These are phyloP conservation scores for Microctonus brassicae DNA, from an alignment of 2,888 invertebrate species.

Conservation along the genomic window DNA sequence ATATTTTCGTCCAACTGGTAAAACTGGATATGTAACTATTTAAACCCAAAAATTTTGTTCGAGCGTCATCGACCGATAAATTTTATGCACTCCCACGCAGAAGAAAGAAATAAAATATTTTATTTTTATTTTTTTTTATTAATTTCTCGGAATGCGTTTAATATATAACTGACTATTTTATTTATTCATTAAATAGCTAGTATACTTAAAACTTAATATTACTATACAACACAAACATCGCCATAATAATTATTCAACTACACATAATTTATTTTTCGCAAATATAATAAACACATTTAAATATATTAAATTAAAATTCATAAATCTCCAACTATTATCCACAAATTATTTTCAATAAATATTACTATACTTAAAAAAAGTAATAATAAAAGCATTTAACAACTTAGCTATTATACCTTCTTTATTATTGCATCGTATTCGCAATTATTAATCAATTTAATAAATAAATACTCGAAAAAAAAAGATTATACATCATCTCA, in stretches of 20 bases:
- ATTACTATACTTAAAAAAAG: not conserved
- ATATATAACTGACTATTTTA: not conserved
- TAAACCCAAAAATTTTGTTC: not conserved
- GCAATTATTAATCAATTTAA: too few species aligned
- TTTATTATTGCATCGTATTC: too few species aligned
- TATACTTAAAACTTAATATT: too few species aligned
- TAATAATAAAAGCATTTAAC: too few species aligned
- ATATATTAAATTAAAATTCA: not conserved
- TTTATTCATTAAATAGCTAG: not conserved
- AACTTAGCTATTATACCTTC: too few species aligned
- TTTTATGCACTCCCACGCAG: not conserved
- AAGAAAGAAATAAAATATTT: not conserved
- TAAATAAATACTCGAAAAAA: too few species aligned
- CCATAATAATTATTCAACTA: not conserved
- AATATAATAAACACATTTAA: not conserved
- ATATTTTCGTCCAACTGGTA: not conserved
- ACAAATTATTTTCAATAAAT: not conserved
- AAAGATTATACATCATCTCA: not conserved
- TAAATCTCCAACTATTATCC: not conserved
- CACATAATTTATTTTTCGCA: not conserved
- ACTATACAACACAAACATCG: not conserved
- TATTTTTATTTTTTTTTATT: not conserved
- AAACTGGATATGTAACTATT: not conserved
- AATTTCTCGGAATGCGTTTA: not conserved
- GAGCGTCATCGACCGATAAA: not conserved